Evolutionary conservation across 2,888 invertebrate species (phyloP).

Genomic region (Chymomyza fuscimana): DNA sequence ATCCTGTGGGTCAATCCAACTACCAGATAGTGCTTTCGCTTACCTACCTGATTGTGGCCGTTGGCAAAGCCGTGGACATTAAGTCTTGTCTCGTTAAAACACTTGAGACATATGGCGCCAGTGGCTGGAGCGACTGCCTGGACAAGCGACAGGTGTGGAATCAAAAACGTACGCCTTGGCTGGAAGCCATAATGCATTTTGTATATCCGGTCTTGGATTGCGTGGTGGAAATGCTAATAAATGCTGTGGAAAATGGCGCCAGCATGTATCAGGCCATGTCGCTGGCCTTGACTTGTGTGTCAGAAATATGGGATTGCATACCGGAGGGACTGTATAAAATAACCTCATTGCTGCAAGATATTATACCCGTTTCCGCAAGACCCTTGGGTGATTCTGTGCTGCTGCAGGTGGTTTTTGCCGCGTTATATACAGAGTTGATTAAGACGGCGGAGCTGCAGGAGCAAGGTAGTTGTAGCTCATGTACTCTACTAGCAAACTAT

Average conservation of each 20-base stretch:
- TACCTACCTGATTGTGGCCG: conserved; percentile 83
- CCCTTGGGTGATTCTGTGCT: conserved; percentile 86
- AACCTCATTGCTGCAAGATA: conserved; percentile 83
- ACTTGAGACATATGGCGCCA: conserved; percentile 82
- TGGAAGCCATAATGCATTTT: conserved; percentile 86
- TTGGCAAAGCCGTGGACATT: conserved; percentile 84
- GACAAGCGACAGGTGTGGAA: conserved; percentile 92
- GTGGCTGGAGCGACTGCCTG: conserved; percentile 86
- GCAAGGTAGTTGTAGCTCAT: conserved; percentile 38
- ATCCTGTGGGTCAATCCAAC: conserved; percentile 80
- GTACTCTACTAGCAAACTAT: neutral
- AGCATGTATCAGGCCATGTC: conserved; percentile 91
- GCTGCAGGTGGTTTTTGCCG: conserved; percentile 86
- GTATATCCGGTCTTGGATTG: conserved; percentile 84
- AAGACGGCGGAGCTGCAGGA: conserved; percentile 79
- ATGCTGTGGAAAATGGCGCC: conserved; percentile 87
- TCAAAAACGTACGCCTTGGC: conserved; percentile 88
- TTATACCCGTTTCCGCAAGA: conserved; percentile 85
- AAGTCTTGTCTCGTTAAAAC: conserved; percentile 84
- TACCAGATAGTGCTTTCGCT: conserved; percentile 84
- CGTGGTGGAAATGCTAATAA: conserved; percentile 85
- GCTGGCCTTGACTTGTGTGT: conserved; percentile 85
- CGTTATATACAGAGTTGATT: conserved; percentile 85
- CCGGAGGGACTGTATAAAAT: conserved; percentile 83
- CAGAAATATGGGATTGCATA: conserved; percentile 85